phyloP scores from a whole-genome alignment of 2,888 invertebrate genomes.

The Nyleta sp. region DNA sequence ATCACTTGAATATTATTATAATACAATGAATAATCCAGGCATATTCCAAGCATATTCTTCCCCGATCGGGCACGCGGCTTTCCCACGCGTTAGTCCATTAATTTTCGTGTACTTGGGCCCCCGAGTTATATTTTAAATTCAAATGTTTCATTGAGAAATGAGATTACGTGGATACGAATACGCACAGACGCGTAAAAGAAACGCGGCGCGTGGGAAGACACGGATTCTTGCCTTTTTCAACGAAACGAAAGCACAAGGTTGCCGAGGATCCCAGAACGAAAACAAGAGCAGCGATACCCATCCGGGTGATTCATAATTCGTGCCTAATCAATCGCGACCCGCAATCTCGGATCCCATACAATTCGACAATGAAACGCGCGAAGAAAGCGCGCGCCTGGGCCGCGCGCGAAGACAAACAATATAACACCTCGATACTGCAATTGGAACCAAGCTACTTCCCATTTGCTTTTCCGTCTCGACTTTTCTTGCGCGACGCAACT shows the following conservation, averaged over 20 bases:
- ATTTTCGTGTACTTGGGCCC: slow-evolving; percentile 45
- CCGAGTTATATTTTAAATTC: slow-evolving; percentile 41
- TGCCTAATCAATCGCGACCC: too few relatives aligned
- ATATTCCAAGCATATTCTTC: too few relatives aligned
- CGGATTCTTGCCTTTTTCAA: slow-evolving; percentile 66
- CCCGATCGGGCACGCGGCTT: slow-evolving; percentile 2
- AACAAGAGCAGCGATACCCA: slow-evolving; percentile 33
- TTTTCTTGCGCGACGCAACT: neutral
- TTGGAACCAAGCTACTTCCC: neutral
- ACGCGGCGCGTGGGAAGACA: slow-evolving; percentile 49
- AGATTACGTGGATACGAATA: slow-evolving; percentile 41
- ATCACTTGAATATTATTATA: too few relatives aligned
- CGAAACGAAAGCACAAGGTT: slow-evolving; percentile 54
- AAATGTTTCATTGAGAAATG: slow-evolving; percentile 52
- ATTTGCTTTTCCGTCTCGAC: neutral
- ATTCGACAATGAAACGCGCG: too few relatives aligned
- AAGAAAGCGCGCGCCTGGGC: too few relatives aligned
- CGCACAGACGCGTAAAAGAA: slow-evolving; percentile 31
- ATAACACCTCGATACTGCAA: too few relatives aligned
- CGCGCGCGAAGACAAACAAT: too few relatives aligned
- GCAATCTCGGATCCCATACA: too few relatives aligned
- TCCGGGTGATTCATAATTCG: slow-evolving; percentile 16
- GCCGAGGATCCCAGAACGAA: slow-evolving; percentile 35
- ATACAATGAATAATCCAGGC: too few relatives aligned
- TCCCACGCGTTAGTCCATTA: slow-evolving; percentile 37